Evolutionary conservation across 2,113 vertebrate species (phyloP).

Genomic region (Microtus pennsylvanicus): DNA sequence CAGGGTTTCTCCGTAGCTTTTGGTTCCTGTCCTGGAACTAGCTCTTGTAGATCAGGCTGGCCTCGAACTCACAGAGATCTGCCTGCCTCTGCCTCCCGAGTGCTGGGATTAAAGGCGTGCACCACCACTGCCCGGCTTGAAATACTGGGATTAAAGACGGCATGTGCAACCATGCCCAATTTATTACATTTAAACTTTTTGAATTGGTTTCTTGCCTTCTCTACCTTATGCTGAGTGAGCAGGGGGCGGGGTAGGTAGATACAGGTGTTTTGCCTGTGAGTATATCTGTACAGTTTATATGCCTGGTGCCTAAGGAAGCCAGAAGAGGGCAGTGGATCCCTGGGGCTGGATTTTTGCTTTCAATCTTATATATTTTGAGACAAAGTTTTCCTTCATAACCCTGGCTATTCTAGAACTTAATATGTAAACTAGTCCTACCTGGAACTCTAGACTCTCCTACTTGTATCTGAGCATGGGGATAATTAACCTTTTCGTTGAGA

Average conservation of each 20-base stretch:
- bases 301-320: neutral
- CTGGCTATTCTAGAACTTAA: neutral
- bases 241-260: too few species aligned
- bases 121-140: too few species aligned
- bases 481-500: neutral
- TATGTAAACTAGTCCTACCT: neutral
- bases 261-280: neutral
- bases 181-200: neutral
- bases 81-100: too few species aligned
- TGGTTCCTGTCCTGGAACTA: too few species aligned
- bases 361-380: neutral
- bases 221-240: neutral
- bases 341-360: neutral
- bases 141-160: neutral
- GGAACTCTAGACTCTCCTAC: neutral
- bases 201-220: neutral
- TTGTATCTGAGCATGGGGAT: neutral
- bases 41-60: too few species aligned
- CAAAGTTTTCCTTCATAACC: neutral
- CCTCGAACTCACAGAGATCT: too few species aligned
- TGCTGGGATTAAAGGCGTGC: too few species aligned
- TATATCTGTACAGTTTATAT: neutral
- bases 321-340: neutral
- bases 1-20: too few species aligned
- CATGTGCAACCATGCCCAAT: neutral